Conservation (phyloP, 2,113 vertebrate genomes). For the Xiphophorus couchianus region DNA sequence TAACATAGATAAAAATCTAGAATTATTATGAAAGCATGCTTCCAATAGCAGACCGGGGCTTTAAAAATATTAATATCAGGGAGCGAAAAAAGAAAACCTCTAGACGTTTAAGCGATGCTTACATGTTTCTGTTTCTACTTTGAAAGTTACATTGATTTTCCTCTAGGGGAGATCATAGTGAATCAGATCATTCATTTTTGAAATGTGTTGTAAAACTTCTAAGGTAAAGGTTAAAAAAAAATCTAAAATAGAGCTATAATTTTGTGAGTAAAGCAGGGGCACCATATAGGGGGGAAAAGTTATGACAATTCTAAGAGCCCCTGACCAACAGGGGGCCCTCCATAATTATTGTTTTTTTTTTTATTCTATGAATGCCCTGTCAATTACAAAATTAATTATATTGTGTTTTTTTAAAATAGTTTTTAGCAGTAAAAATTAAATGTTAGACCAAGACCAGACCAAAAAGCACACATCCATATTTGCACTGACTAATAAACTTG, state of each 20-base stretch:
- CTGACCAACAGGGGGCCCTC: too few relatives aligned
- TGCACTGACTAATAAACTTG: background rate
- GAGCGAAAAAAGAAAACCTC: background rate
- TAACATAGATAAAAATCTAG: slow-evolving; percentile 12
- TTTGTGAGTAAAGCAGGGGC: background rate
- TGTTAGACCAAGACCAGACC: too few relatives aligned
- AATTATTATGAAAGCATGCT: slow-evolving; percentile 36
- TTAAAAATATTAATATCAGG: slow-evolving; percentile 28
- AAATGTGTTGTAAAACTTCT: background rate
- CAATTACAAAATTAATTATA: too few relatives aligned
- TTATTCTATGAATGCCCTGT: too few relatives aligned
- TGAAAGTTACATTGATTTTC: background rate
- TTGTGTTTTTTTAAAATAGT: too few relatives aligned
- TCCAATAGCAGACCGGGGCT: slow-evolving; percentile 3
- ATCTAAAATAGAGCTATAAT: background rate
- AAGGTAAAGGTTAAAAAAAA: background rate
- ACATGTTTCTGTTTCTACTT: background rate
- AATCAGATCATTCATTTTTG: background rate
- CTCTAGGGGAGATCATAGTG: background rate
- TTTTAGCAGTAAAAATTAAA: too few relatives aligned
- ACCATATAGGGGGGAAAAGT: too few relatives aligned
- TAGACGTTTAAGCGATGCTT: slow-evolving; percentile 2
- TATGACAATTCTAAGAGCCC: too few relatives aligned
- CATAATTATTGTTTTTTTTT: too few relatives aligned
- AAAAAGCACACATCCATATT: too few relatives aligned